A percentile compares a stretch with the other conserved stretches of the same genome.
Conservation (phyloP, 2,888 invertebrate species). For the Stratiomys singularior region DNA sequence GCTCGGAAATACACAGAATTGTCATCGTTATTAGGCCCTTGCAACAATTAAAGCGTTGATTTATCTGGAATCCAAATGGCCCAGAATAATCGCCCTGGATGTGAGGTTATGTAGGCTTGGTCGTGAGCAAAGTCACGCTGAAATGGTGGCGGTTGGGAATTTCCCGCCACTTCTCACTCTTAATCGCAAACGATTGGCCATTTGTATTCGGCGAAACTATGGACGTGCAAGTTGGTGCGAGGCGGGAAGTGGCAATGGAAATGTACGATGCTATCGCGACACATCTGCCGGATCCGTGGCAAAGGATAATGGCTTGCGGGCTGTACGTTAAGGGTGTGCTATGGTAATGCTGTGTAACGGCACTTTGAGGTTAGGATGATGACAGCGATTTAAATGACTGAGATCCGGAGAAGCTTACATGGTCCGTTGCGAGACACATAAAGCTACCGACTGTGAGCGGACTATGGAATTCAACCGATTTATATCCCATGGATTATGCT, state of each 20-base stretch:
- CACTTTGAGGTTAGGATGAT: slow-evolving; percentile 6
- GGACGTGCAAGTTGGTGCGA: not conserved
- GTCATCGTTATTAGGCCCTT: slow-evolving; percentile 32
- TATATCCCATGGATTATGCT: not conserved
- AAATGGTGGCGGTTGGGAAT: not conserved
- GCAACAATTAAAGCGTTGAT: slow-evolving; percentile 31
- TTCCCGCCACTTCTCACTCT: slow-evolving; percentile 20
- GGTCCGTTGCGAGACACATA: not conserved
- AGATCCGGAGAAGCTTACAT: not conserved
- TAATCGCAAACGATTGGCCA: slow-evolving; percentile 34
- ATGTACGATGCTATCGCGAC: not conserved
- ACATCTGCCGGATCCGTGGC: not conserved
- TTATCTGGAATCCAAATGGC: slow-evolving; percentile 35
- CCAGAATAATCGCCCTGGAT: slow-evolving; percentile 14
- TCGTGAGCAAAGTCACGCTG: not conserved
- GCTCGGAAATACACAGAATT: slow-evolving; percentile 26
- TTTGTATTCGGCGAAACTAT: slow-evolving; percentile 19
- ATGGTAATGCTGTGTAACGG: not conserved
- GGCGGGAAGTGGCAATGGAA: not conserved
- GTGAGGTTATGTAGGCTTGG: not conserved
- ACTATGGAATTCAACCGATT: slow-evolving; percentile 1
- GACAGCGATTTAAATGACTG: slow-evolving; percentile 1
- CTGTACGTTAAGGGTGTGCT: slow-evolving; percentile 2
- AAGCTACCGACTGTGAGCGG: not conserved
- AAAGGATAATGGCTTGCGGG: slow-evolving; percentile 1